Evolutionary conservation across 1,140 invertebrate species (phyloP), one percentile per base, ranked within the genome.

Genomic region (Apis laboriosa): DNA sequence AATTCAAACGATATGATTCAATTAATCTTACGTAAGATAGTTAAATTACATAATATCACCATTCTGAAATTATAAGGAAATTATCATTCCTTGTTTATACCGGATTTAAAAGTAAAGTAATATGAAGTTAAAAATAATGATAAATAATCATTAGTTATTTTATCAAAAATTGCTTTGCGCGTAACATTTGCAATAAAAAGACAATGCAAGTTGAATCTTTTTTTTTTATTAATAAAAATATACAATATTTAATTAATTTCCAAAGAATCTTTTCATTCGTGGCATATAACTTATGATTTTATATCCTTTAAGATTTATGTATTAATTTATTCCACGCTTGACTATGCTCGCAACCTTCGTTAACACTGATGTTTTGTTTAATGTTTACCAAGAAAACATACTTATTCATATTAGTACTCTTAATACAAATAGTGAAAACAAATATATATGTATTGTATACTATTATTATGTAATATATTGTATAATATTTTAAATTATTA

Each of bases 111-210:
- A 4, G 4, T 43, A 43, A 43, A 43, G 34, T 43, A 43, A 43
- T 5, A 43, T 43, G 4, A 4, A 43, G 4, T 43, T 43, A 43
- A 43, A 43, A 43, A 43, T 43, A 43, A 43, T 2, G 2, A 43
- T 43, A 43, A 43, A 4, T 43, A 43, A 43, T 7, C 4, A 43
- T 43, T 4, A 43, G 5, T 8, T 43, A 43, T 43, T 43, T 43
- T 43, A 43, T 43, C 34, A 43, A 43, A 43, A 43, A 43, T 43
- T 34, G 34, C 61, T 28, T 28, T 78, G 73, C 56, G 43, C 72
- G 86, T 84, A 77, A 71, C 64, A 85, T 84, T 83, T 85, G 76
- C 85, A 84, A 76, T 89, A 67, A 24, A 43, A n/a, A 66, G 58
- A 28, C 21, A 43, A 19, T 34, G 72, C 15, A 13, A 75, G 5